Evolutionary conservation across 2,888 invertebrate species (phyloP), one percentile per base, ranked within the genome.

Genomic region (Allacma fusca): DNA sequence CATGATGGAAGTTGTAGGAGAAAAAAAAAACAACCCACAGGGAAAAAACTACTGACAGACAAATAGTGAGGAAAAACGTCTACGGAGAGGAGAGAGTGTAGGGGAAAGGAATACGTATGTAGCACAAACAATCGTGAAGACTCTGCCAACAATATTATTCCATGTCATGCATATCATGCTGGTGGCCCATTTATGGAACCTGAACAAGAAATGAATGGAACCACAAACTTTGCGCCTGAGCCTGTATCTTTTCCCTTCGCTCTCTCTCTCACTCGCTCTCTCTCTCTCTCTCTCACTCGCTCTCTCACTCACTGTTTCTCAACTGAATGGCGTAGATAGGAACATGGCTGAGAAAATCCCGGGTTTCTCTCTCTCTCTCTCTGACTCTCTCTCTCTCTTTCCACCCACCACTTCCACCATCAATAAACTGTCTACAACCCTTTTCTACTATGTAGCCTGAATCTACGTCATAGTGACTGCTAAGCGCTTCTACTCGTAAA

Each of bases 191-290:
- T 65, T 65, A 65, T 65, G 68, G 68, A 40, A 9, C 34, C 67
- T n/a, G 67, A 26, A 67, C 34, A 68, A 34, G 34, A 68, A 68
- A 68, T 68, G 68, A 68, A 68, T 68, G 68, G 40, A 68, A 68
- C 68, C 68, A 68, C 68, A 68, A 68, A 68, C 68, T 68, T 68
- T 68, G 68, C 68, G 68, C 68, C 24, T 65, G 65, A 65, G 65
- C 26, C 68, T 68, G 24, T 28, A 19, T 68, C 29, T 68, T 21
- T 28, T 40, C 40, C n/a, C 40, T 40, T 68, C 68, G n/a, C 40
- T 68, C 21, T 59, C 59, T 59, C 23, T 13, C 59, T 59, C 59
- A 21, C 59, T 59, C 59, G n/a, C n/a, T n/a, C n/a, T n/a, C n/a
- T n/a, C n/a, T n/a, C n/a, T n/a, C n/a, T n/a, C n/a, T n/a, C n/a